Conservation (phyloP, 2,113 vertebrate species). For the Felis chaus region DNA sequence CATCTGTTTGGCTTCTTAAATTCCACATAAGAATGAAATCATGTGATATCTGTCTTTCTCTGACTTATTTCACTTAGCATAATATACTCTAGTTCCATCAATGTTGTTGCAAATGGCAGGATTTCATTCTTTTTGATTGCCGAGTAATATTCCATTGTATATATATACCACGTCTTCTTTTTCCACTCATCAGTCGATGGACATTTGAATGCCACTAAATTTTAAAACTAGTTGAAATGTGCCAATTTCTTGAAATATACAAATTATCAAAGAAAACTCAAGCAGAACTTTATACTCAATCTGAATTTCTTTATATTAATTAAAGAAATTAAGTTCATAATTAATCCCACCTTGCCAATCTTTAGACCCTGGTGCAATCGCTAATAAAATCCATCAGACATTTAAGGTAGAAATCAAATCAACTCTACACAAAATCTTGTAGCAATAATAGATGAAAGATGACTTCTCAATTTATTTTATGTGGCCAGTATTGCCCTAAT, state of each 20-base stretch:
- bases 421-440: not conserved
- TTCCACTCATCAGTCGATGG: too few relatives aligned
- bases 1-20: too few relatives aligned
- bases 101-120: too few relatives aligned
- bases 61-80: too few relatives aligned
- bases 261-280: not conserved
- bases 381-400: not conserved
- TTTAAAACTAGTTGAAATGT: not conserved
- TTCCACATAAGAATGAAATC: too few relatives aligned
- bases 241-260: not conserved
- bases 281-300: not conserved
- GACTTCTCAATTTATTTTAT: not conserved
- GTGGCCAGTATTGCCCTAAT: not conserved
- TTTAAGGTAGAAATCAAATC: not conserved
- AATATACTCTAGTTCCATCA: too few relatives aligned
- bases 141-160: too few relatives aligned
- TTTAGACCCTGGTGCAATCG: not conserved
- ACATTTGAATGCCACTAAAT: not conserved
- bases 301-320: not conserved
- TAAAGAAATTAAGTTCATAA: not conserved
- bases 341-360: not conserved
- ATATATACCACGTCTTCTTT: too few relatives aligned
- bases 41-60: too few relatives aligned
- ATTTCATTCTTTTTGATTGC: too few relatives aligned
- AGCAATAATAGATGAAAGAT: not conserved